phyloP scores from a whole-genome alignment of 1,140 invertebrate genomes.

The Drosophila mojavensis region DNA sequence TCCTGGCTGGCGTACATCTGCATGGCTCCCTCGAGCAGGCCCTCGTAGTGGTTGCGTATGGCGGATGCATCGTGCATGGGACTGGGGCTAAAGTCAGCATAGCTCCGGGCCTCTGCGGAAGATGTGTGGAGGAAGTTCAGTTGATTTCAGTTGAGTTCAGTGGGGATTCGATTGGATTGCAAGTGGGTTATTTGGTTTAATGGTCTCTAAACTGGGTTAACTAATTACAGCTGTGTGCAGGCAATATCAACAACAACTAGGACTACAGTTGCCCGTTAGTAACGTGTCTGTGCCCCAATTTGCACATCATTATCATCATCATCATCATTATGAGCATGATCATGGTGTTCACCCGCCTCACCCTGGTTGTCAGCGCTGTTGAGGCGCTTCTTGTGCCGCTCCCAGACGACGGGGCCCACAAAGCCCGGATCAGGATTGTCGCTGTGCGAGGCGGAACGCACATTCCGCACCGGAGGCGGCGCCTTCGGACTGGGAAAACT shows the following conservation, averaged over 20 bases:
- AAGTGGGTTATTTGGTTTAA: constrained; percentile 23
- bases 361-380: constrained; percentile 71
- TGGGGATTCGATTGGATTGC: constrained; percentile 25
- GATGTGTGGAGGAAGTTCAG: constrained; percentile 70
- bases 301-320: constrained; percentile 58
- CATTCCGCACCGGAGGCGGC: constrained; percentile 51
- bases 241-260: constrained; percentile 52
- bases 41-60: constrained; percentile 82
- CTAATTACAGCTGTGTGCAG: constrained; percentile 57
- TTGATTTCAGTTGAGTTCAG: constrained; percentile 36
- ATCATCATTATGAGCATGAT: constrained; percentile 38
- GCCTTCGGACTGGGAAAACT: constrained; percentile 79
- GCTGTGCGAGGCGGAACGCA: constrained; percentile 76
- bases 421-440: constrained; percentile 89
- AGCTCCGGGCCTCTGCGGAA: constrained; percentile 74
- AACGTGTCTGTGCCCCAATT: constrained; percentile 66
- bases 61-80: constrained; percentile 79
- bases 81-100: constrained; percentile 74
- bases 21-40: constrained; percentile 80
- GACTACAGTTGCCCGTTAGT: constrained; percentile 72
- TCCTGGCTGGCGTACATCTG: constrained; percentile 83
- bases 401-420: constrained; percentile 92
- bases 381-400: constrained; percentile 86
- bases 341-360: constrained; percentile 64
- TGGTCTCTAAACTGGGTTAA: constrained; percentile 43